Evolutionary conservation across 2,888 invertebrate genomes (phyloP), one percentile per base, ranked within the genome.

Genomic region (Aelia acuminata): DNA sequence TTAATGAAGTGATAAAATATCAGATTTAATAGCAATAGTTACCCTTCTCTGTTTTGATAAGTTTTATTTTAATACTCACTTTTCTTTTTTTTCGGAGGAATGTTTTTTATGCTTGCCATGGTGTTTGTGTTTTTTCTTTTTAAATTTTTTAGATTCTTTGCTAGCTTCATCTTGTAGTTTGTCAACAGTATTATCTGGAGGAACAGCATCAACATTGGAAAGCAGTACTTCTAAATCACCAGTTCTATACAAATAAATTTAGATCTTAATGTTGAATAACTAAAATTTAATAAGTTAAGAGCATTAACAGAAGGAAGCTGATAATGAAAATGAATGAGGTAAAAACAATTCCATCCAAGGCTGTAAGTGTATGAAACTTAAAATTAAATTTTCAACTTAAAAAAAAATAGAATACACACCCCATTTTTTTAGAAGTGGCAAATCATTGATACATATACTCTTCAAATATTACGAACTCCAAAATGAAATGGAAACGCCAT

Each of bases 81-180:
- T 92, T 88, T 94, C 93, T n/a, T 92, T 92, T 89, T 94, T 94
- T 39, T 94, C 94, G 3, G 92, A 91, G 39, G 91, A 91, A 90
- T 93, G 93, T 89, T 94, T 93, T 91, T 93, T 93, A 91, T 94
- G 93, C 91, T 94, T 94, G 91, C 93, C 93, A 90, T 94, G 94
- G 91, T 93, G 93, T 88, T 93, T 93, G 91, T 94, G 94, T 91
- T 95, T 96, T 91, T 95, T 95, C 92, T 96, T 96, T 92, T 95
- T 95, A 91, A 86, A 48, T 86, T 86, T 88, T 26, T 86, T 89
- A 85, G 50, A 50, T 50, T 90, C 89, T 57, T 88, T 88, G 75
- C 20, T 43, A 22, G 84, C 84, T 22, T 57, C 57, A 35, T 88
- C 84, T 11, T 70, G 47, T 43, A 70, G 84, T 43, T 47, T 85